Evolutionary conservation across 2,797 vertebrate genomes (phyloP).

Genomic region (Smutsia gigantea): DNA sequence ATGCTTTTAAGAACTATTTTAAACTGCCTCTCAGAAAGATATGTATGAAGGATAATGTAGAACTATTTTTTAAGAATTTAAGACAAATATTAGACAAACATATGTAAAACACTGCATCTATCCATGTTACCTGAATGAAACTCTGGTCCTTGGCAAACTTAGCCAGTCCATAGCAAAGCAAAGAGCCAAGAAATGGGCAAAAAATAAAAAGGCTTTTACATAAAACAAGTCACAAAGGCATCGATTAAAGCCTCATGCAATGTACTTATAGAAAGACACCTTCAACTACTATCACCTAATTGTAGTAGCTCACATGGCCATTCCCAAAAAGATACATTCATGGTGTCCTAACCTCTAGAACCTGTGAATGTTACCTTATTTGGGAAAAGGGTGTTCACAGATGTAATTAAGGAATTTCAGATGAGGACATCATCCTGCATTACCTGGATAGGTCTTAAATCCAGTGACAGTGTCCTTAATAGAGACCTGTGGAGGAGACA

Average conservation of each 20-base stretch:
- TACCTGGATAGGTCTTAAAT: neutral
- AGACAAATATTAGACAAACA: neutral
- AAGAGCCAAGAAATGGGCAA: neutral
- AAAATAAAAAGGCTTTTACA: neutral
- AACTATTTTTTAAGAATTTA: neutral
- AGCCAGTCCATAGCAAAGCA: neutral
- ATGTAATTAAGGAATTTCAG: neutral
- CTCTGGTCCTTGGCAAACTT: neutral
- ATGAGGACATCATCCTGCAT: neutral
- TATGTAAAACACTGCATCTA: neutral
- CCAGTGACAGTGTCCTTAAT: neutral
- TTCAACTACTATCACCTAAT: neutral
- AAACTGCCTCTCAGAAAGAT: neutral
- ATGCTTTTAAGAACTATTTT: constrained; percentile 19
- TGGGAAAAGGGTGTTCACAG: neutral
- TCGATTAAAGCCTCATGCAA: neutral
- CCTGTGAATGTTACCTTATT: neutral
- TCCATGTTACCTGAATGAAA: neutral
- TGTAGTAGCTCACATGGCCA: neutral
- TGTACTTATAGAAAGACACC: neutral
- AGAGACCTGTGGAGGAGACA: neutral
- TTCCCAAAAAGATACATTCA: neutral
- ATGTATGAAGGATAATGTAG: neutral
- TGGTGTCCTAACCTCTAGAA: neutral
- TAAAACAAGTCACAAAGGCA: neutral